A percentile compares a stretch with the other conserved stretches of the same genome.
phyloP scores from a whole-genome alignment of 2,888 invertebrate genomes.

The Hirtodrosophila trivittata region DNA sequence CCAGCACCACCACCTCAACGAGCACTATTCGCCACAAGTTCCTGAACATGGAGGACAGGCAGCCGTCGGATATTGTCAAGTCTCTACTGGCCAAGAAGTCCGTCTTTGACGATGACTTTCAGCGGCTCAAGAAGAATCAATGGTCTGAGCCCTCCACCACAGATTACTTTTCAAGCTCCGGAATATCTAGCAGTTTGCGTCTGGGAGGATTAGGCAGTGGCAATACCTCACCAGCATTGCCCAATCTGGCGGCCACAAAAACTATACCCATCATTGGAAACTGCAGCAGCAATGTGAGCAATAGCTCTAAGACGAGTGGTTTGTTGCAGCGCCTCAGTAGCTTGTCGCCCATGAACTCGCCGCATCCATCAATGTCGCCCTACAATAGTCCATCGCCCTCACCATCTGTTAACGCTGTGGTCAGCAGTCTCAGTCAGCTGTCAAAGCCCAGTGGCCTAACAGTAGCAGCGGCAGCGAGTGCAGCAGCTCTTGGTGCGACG shows the following conservation, averaged over 20 bases:
- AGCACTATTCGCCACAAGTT: conserved; percentile 88
- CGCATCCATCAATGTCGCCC: conserved; percentile 83
- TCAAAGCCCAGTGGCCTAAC: conserved; percentile 39
- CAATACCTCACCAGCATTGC: conserved; percentile 81
- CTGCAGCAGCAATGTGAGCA: conserved; percentile 37
- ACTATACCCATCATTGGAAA: conserved; percentile 63
- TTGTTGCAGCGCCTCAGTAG: conserved; percentile 82
- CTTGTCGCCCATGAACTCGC: conserved; percentile 84
- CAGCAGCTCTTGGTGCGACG: conserved; percentile 17
- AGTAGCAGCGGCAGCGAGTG: conserved; percentile 10
- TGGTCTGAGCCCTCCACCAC: conserved; percentile 88
- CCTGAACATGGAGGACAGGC: conserved; percentile 91
- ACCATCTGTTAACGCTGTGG: conserved; percentile 69
- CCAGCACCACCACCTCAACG: conserved; percentile 83
- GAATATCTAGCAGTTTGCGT: conserved; percentile 24
- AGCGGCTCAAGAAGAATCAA: conserved; percentile 94
- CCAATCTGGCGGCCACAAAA: conserved; percentile 82
- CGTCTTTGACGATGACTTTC: conserved; percentile 97
- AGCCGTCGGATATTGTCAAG: conserved; percentile 97
- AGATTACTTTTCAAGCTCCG: conserved; percentile 50
- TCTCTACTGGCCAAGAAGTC: conserved; percentile 95
- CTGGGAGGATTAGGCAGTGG: conserved; percentile 63
- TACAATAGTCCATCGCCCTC: conserved; percentile 84
- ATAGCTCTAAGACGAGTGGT: conserved; percentile 52
- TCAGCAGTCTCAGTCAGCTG: conserved; percentile 35